Conservation (phyloP, 2,797 vertebrate genomes). For the Zalophus californianus region DNA sequence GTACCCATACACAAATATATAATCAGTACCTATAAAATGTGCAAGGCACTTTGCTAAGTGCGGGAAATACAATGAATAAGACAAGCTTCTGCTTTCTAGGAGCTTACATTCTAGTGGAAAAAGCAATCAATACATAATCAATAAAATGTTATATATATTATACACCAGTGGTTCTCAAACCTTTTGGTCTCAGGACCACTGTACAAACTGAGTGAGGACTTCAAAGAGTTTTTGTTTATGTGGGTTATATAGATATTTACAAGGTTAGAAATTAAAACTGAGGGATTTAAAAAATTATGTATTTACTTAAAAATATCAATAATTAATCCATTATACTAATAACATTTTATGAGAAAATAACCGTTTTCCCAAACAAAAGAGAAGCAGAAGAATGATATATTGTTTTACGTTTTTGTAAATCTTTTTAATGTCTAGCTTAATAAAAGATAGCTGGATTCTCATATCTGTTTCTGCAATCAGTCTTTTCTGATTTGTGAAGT, state of each 20-base stretch:
- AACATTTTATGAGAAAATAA: conserved; percentile 13
- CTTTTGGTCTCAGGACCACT: conserved; percentile 14
- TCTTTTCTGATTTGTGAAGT: conserved; percentile 31
- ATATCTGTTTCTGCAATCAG: background rate
- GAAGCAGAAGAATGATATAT: background rate
- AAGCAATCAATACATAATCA: background rate
- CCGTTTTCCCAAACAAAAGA: background rate
- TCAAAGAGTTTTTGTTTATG: conserved; percentile 21
- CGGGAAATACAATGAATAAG: background rate
- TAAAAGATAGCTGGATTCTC: conserved; percentile 1
- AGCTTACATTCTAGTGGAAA: background rate
- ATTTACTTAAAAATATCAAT: conserved; percentile 30
- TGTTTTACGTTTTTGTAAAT: conserved; percentile 14
- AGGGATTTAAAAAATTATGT: background rate
- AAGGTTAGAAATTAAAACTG: conserved; percentile 48
- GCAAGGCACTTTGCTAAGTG: background rate
- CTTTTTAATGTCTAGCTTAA: background rate
- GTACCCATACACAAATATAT: background rate
- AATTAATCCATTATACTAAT: conserved; percentile 32
- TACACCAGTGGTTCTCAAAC: background rate
- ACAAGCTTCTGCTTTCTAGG: conserved; percentile 2
- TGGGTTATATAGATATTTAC: background rate
- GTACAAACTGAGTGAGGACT: background rate
- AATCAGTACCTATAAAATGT: background rate
- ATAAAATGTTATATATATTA: background rate